Base-by-base conservation (phyloP, 2,113 vertebrate genomes). In the Podarcis raffonei region DNA sequence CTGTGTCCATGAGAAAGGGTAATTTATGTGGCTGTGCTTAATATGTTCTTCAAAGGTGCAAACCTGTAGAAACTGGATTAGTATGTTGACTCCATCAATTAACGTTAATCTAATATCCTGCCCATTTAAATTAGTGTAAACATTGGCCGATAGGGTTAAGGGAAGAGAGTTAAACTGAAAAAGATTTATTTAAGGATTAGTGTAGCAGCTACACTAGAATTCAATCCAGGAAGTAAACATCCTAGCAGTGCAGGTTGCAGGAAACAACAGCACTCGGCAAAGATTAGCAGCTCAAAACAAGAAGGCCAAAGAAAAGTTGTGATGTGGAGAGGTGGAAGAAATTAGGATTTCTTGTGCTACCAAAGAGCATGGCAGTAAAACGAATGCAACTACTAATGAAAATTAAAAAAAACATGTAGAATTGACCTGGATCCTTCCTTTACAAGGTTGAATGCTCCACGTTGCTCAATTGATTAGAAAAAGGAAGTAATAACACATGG, bases 161-260 rank as follows among this genome's bases (percentile, higher is more conserved):
- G 91, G 84, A 94, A 94, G 65, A 87, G 93, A 94, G 92, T 66
- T 93, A 95, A 95, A 94, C 93, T 91, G 94, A 93, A 95, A 94
- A 95, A 93, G 94, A 96, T 96, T 96, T 96, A 95, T 96, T 95
- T 96, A 96, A 95, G 95, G 95, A 96, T 96, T 96, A 95, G 91
- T 85, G 87, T 92, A 93, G 95, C 94, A 95, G 94, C 94, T 95
- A 94, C 95, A 94, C 92, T 93, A 94, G 94, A 95, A 94, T 96
- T 95, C 94, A 96, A 96, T 94, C 94, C 94, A 95, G 94, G 94
- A 96, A 96, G 94, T 96, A 96, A 96, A 96, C 94, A 96, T 94
- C 90, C 89, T 91, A 93, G 95, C 91, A 95, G 94, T 94, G 93
- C 88, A 85, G 93, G 90, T 90, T 96, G 94, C 91, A 93, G 91